Percentiles rank a stretch among this genome's conserved stretches.
Evolutionary conservation across 2,113 vertebrate species (phyloP).

Genomic region (Bubo blakistoni): DNA sequence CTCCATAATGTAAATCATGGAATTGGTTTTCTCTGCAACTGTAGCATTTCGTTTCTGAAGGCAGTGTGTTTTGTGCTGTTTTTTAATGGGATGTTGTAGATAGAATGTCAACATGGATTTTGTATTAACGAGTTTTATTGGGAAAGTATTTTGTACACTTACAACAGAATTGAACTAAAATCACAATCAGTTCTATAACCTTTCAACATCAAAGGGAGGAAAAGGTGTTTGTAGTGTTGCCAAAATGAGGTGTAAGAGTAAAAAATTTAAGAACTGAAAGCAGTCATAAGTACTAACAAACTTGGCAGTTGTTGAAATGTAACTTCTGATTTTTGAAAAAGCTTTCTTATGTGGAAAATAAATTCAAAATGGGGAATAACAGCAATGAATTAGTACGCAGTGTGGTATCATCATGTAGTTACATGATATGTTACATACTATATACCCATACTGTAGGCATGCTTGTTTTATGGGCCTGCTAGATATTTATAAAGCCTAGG

Average conservation of each 20-base stretch:
- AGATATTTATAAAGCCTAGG: not conserved
- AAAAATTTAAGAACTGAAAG: not conserved
- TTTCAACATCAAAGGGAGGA: not conserved
- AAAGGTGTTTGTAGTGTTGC: not conserved
- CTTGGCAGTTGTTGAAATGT: not conserved
- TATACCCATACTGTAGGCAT: not conserved
- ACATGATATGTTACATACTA: too few species aligned
- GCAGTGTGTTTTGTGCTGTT: not conserved
- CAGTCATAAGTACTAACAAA: not conserved
- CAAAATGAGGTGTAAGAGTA: not conserved
- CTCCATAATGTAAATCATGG: not conserved
- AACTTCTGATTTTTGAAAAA: not conserved
- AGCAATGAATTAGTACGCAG: too few species aligned
- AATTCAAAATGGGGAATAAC: not conserved
- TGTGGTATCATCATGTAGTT: not conserved
- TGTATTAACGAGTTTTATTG: not conserved
- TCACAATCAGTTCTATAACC: not conserved
- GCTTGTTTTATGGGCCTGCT: not conserved
- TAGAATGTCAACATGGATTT: not conserved
- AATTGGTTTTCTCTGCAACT: not conserved
- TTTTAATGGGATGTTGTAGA: not conserved
- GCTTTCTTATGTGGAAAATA: not conserved
- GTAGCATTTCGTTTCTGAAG: not conserved
- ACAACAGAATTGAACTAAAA: not conserved
- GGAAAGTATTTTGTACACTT: not conserved